Conservation (phyloP, 2,797 vertebrate genomes). For the Parauchenoglanis ngamensis region DNA sequence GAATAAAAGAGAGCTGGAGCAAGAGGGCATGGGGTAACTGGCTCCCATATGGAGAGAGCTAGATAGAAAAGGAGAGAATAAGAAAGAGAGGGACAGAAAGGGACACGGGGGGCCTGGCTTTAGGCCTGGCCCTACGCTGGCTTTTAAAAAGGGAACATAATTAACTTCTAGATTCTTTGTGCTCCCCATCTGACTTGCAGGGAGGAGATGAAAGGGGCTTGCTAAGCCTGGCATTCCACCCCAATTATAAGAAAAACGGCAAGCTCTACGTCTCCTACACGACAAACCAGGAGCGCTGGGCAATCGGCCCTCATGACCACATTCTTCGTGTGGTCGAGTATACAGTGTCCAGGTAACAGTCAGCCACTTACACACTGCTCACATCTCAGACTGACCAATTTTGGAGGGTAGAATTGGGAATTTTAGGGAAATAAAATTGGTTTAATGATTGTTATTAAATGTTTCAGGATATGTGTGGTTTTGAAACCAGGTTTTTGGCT, state of each 20-base stretch:
- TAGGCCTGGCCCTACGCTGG: constrained; percentile 76
- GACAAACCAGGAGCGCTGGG: constrained; percentile 99
- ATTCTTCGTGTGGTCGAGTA: constrained; percentile 98
- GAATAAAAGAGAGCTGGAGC: constrained; percentile 63
- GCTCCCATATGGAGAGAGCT: constrained; percentile 65
- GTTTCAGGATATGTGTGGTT: constrained; percentile 42
- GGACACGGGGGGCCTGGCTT: constrained; percentile 71
- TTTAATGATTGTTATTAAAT: constrained; percentile 30
- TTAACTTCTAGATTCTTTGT: constrained; percentile 99
- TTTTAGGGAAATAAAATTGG: constrained; percentile 18
- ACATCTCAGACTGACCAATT: constrained; percentile 15
- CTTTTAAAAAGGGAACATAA: constrained; percentile 82
- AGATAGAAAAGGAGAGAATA: constrained; percentile 62
- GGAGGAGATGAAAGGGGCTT: constrained; percentile 99
- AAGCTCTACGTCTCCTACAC: constrained; percentile 99
- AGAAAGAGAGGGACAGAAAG: constrained; percentile 65
- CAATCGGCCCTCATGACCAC: constrained; percentile 97
- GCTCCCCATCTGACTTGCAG: constrained; percentile 97
- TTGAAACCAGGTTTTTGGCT: constrained; percentile 40
- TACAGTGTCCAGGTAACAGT: constrained; percentile 92
- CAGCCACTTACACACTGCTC: constrained; percentile 16
- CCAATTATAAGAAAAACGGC: constrained; percentile 99
- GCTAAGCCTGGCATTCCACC: constrained; percentile 99
- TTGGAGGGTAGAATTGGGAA: not conserved
- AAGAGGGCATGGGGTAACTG: constrained; percentile 55